phyloP scores from a whole-genome alignment of 2,113 vertebrate genomes.

The Mustela lutreola region DNA sequence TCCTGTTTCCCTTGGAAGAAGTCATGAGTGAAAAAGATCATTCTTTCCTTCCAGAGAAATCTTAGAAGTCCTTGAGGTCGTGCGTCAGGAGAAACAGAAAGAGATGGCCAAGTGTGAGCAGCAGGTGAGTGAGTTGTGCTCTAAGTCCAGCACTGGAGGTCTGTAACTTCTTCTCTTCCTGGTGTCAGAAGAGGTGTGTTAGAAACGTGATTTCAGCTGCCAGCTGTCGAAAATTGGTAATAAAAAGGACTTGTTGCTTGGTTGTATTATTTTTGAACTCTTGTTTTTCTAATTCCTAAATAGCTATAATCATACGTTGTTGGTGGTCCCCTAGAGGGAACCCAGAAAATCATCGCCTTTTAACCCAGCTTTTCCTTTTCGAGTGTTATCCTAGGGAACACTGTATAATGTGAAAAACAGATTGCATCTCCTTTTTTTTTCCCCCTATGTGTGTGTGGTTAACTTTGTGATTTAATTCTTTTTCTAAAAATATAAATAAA shows the following conservation, averaged over 20 bases:
- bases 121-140: constrained; percentile 87
- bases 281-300: constrained; percentile 37
- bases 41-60: constrained; percentile 90
- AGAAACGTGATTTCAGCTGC: background rate
- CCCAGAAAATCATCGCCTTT: background rate
- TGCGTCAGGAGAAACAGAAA: constrained; percentile 90
- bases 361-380: background rate
- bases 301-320: background rate
- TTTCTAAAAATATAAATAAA: constrained; percentile 43
- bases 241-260: background rate
- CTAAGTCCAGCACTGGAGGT: background rate
- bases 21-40: constrained; percentile 39
- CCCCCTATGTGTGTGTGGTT: background rate
- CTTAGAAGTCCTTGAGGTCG: constrained; percentile 90
- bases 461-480: constrained; percentile 45
- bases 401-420: background rate
- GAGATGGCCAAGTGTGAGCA: constrained; percentile 89
- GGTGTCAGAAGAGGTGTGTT: background rate
- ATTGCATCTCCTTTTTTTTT: background rate
- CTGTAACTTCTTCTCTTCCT: background rate
- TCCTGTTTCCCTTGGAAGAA: background rate
- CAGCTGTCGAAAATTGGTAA: background rate
- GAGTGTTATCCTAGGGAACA: background rate
- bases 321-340: background rate
- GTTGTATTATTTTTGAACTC: constrained; percentile 64